Conservation (phyloP, 1,140 invertebrate species). For the Melanaphis sacchari region DNA sequence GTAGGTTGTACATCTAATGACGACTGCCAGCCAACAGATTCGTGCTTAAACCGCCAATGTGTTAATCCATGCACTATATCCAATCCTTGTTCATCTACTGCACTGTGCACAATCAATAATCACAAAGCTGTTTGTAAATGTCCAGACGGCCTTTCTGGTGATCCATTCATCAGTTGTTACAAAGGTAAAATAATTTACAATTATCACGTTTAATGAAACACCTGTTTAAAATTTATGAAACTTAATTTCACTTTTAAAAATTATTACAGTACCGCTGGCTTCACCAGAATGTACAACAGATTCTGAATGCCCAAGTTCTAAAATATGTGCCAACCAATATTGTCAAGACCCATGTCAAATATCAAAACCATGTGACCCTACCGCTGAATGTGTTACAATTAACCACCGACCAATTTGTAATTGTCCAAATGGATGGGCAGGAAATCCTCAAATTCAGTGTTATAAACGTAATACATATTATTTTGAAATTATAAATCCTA, state of each 20-base stretch:
- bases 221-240: neutral
- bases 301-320: conserved; percentile 75
- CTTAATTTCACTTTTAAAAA: neutral
- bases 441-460: conserved; percentile 84
- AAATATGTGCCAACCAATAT: conserved; percentile 78
- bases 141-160: conserved; percentile 75
- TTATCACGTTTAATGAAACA: neutral
- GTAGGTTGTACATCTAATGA: conserved; percentile 74
- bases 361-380: conserved; percentile 78
- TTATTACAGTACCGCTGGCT: conserved; percentile 64
- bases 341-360: conserved; percentile 82
- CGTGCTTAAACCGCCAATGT: conserved; percentile 77
- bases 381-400: conserved; percentile 77
- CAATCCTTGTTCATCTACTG: conserved; percentile 80
- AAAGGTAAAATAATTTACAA: conserved; percentile 66
- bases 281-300: conserved; percentile 75
- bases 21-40: conserved; percentile 76
- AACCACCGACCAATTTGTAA: conserved; percentile 80
- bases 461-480: conserved; percentile 77
- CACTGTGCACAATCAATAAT: conserved; percentile 77
- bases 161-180: conserved; percentile 82
- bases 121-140: conserved; percentile 82
- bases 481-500: neutral
- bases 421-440: conserved; percentile 83
- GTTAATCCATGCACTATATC: conserved; percentile 77